Evolutionary conservation across 2,113 vertebrate genomes (phyloP), one percentile per base, ranked within the genome.

Genomic region (Notarius quadriscutis): DNA sequence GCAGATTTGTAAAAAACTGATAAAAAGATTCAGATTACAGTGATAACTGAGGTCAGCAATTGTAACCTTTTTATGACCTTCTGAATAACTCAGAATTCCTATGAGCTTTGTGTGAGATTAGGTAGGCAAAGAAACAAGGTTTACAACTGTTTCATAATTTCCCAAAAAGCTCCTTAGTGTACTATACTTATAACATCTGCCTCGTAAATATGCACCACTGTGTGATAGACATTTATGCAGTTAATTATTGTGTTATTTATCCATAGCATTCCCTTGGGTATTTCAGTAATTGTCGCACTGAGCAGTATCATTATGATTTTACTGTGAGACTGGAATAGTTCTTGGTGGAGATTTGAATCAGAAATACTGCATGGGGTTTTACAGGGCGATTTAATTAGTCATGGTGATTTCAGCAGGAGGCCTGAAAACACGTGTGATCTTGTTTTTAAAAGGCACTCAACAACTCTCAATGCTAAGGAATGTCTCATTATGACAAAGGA

Each of bases 241-340:
- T 60, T 85, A 62, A 75, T 58, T 71, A 60, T 60, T 18, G 58
- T 77, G 20, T 25, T 50, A 50, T 77, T 77, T 77, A 51, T 10
- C 1, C 9, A 22, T 67, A 69, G 20, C 67, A 62, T 51, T n/a
- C 62, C 53, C 27, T 81, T 81, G 63, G 74, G 53, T 50, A 58
- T 58, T 58, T 81, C 25, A 48, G 27, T 58, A 71, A 69, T 11
- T 69, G 50, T 41, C 20, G 41, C 30, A 58, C 30, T 55, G 50
- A 80, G 57, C 62, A 22, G n/a, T 62, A 86, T 69, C 60, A 67
- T 25, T 79, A 71, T 85, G 30, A 58, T 81, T 79, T 71, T 81
- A 71, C 30, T 71, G 57, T 53, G 41, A 15, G 63, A 71, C 65
- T 86, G 30, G 14, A 71, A 60, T 60, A 8, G 14, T 41, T 67